Evolutionary conservation across 2,888 invertebrate species (phyloP), one percentile per base, ranked within the genome.

Genomic region (Metalampra italica): DNA sequence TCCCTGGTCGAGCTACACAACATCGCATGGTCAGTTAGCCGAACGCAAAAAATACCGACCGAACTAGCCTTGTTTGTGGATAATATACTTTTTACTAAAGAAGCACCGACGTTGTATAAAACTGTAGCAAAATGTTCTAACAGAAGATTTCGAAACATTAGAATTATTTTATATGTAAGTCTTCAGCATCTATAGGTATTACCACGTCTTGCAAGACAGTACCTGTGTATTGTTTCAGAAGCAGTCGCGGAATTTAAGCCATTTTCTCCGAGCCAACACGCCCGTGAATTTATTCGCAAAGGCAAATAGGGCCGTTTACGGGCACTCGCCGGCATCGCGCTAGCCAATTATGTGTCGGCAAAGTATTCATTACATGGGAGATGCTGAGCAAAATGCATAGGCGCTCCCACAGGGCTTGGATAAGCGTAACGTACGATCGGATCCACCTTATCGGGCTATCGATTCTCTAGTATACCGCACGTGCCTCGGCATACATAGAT

Each of bases 371-470:
- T 84, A 83, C 76, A 78, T 59, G 60, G 70, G 65, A 66, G 71
- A 74, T 70, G 67, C 64, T 66, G 66, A 66, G 63, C 65, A 66
- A 74, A 83, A 77, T 78, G 71, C 72, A 76, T 67, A 73, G 73
- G 69, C 62, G 71, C 68, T 71, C 66, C 70, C 69, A 70, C 56
- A 62, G 67, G 63, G 70, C 56, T 64, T 56, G 67, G 76, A 78
- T 78, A 78, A 79, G 75, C 76, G 74, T 75, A 75, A 86, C 75
- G 66, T 81, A 83, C 78, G 81, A 80, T 78, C 74, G 66, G 63
- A 66, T 63, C 61, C 59, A 55, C 71, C 75, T 78, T 85, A 85
- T 83, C 85, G 75, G 67, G 67, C 68, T 74, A 80, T 80, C 78
- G 60, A 68, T 66, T 66, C 62, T 50, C 56, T 56, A 65, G 64